Evolutionary conservation across 1,140 invertebrate genomes (phyloP).

Genomic region (Paramacrobiotus metropolitanus): DNA sequence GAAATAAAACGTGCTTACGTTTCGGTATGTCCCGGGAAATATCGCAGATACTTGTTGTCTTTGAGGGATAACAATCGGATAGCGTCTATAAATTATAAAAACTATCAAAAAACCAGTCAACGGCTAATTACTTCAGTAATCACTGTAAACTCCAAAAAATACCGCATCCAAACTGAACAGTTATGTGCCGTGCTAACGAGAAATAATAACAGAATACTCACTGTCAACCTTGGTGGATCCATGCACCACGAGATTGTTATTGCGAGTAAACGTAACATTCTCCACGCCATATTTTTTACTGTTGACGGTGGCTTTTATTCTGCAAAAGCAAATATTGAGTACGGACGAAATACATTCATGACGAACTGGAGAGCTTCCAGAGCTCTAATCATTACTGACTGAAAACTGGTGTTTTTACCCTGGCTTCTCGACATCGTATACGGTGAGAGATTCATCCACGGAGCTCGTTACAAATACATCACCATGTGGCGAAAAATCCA

Average conservation of each 20-base stretch:
- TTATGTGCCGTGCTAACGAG: no score
- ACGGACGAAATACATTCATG: neutral
- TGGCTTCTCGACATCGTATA: constrained; percentile 96
- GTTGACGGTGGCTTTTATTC: constrained; percentile 78
- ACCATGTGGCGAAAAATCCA: constrained; percentile 84
- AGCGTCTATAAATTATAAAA: constrained; percentile 39
- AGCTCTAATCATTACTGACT: no score
- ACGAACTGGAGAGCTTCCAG: no score
- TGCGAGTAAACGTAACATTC: constrained; percentile 91
- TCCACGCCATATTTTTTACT: constrained; percentile 99
- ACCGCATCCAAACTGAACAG: neutral
- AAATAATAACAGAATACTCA: no score
- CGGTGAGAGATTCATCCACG: constrained; percentile 97
- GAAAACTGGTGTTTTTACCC: no score
- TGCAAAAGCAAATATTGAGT: constrained; percentile 15
- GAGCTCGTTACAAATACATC: constrained; percentile 89
- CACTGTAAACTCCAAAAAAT: neutral
- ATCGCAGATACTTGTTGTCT: constrained; percentile 94
- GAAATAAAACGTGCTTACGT: constrained; percentile 35
- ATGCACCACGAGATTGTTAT: constrained; percentile 90
- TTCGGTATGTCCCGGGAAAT: constrained; percentile 68
- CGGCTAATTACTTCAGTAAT: no score
- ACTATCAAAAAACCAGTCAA: constrained; percentile 5
- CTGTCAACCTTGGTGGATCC: constrained; percentile 93
- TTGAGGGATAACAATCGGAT: constrained; percentile 89